These are phyloP conservation scores for pig (Sus scrofa) DNA, from an alignment of 2,113 vertebrate species.

Conservation along the genomic window T2T-Sscrofa CM000830.6:22477001-22477500, in stretches of 20 bases:
- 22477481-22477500: not conserved
- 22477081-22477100: not conserved
- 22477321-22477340: not conserved
- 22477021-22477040: not conserved
- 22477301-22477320: not conserved
- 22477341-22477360: not conserved
- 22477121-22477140: not conserved
- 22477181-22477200: not conserved
- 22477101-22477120: not conserved
- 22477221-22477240: not conserved
- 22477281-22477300: not conserved
- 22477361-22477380: not conserved
- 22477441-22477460: not conserved
- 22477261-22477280: not conserved
- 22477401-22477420: not conserved
- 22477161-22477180: not conserved
- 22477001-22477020: not conserved
- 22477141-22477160: not conserved
- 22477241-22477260: not conserved
- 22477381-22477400: not conserved
- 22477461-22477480: not conserved
- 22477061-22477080: not conserved
- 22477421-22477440: constrained; percentile 14
- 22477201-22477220: not conserved
- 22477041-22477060: not conserved